A percentile compares a stretch with the other conserved stretches of the same genome.
phyloP scores from a whole-genome alignment of 2,888 invertebrate species.

The Epistrophe eligans region DNA sequence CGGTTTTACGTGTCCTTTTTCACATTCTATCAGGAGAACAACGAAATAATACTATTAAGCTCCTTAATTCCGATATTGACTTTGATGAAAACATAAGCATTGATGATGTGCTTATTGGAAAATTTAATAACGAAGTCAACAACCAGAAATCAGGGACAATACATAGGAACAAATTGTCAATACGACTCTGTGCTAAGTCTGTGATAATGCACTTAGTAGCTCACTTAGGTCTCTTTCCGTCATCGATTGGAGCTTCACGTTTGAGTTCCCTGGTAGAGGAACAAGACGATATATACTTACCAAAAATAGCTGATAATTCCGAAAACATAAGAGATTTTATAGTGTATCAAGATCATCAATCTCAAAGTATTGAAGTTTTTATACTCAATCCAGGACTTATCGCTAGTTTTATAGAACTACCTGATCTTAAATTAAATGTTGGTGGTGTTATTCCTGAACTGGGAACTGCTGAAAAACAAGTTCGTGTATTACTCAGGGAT shows the following conservation, averaged over 20 bases:
- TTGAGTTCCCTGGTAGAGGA: constrained; percentile 96
- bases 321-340: constrained; percentile 85
- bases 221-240: constrained; percentile 97
- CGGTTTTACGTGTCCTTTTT: constrained; percentile 89
- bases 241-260: constrained; percentile 94
- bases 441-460: constrained; percentile 91
- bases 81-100: constrained; percentile 83
- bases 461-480: constrained; percentile 92
- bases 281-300: constrained; percentile 90
- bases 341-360: constrained; percentile 91
- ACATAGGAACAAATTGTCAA: constrained; percentile 85
- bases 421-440: constrained; percentile 91
- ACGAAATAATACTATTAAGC: constrained; percentile 81
- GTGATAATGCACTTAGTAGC: constrained; percentile 93
- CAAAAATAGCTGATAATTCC: constrained; percentile 67
- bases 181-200: constrained; percentile 86
- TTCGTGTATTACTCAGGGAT: constrained; percentile 94
- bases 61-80: constrained; percentile 82
- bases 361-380: constrained; percentile 94
- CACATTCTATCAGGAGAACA: constrained; percentile 82
- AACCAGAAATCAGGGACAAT: constrained; percentile 83
- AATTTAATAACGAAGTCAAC: constrained; percentile 80
- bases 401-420: constrained; percentile 94
- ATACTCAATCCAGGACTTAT: constrained; percentile 93
- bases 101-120: constrained; percentile 82